Conservation (phyloP, 2,797 vertebrate species). For the Myoxocephalus aenaeus region DNA sequence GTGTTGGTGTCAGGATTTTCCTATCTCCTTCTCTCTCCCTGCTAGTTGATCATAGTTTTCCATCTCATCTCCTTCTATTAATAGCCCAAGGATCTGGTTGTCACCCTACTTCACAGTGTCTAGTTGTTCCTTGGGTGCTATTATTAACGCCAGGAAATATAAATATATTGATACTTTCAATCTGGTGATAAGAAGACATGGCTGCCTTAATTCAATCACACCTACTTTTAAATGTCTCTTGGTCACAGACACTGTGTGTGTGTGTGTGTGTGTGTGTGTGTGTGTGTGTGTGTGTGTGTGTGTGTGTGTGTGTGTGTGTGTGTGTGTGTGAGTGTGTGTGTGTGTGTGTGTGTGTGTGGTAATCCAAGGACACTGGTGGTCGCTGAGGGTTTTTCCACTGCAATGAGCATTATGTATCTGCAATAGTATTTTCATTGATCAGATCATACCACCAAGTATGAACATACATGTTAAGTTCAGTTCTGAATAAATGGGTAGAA, state of each 20-base stretch:
- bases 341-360: constrained; percentile 12
- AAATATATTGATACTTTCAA: constrained; percentile 76
- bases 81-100: constrained; percentile 74
- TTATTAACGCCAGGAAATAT: constrained; percentile 74
- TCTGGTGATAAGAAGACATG: constrained; percentile 71
- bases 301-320: constrained; percentile 8
- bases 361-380: constrained; percentile 53
- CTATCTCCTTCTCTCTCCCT: constrained; percentile 29
- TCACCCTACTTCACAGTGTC: constrained; percentile 78
- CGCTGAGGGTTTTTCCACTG: constrained; percentile 55
- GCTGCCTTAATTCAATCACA: constrained; percentile 80
- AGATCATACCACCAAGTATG: constrained; percentile 53
- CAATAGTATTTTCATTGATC: constrained; percentile 77
- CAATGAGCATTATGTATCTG: constrained; percentile 65
- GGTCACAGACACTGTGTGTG: too few relatives aligned
- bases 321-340: constrained; percentile 12
- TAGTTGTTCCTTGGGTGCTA: constrained; percentile 78
- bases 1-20: constrained; percentile 50
- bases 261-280: constrained; percentile 7
- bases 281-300: constrained; percentile 9
- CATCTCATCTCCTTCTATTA: constrained; percentile 74
- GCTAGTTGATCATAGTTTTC: constrained; percentile 63
- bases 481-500: constrained; percentile 6
- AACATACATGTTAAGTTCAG: constrained; percentile 52
- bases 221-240: constrained; percentile 37